These are phyloP conservation scores for Cyprinus carpio DNA, from an alignment of 2,113 vertebrate genomes.

Conservation along the genomic window DNA sequence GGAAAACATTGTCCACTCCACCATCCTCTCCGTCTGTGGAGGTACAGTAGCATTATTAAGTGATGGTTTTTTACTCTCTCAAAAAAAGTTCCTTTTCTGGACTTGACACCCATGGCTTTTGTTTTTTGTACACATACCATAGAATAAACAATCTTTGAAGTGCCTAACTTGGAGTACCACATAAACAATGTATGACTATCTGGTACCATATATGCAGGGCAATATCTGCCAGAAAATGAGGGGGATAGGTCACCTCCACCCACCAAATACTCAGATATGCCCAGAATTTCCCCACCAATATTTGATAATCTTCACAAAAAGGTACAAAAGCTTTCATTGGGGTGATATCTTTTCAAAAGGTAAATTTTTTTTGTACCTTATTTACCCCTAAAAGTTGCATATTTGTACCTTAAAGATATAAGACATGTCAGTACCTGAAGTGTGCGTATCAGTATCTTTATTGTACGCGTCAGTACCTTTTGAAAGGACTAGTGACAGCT, in stretches of 20 bases:
- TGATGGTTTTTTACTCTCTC: neutral
- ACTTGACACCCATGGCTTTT: neutral
- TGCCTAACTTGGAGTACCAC: neutral
- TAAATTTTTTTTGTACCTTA: neutral
- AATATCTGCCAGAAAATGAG: neutral
- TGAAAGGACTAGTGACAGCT: neutral
- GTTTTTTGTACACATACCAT: neutral
- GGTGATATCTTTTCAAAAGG: neutral
- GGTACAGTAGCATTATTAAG: constrained; percentile 65
- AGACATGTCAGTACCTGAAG: too few species aligned
- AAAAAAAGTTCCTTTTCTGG: neutral
- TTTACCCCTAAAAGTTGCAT: neutral
- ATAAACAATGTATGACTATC: neutral
- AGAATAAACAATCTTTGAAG: neutral
- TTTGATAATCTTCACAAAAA: too few species aligned
- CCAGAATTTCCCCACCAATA: neutral
- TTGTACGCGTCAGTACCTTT: too few species aligned
- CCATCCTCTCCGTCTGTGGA: constrained; percentile 79
- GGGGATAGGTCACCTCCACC: neutral
- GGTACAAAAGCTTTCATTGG: neutral
- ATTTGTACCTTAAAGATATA: too few species aligned
- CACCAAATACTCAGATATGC: neutral
- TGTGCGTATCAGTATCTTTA: too few species aligned
- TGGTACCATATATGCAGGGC: neutral
- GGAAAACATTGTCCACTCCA: constrained; percentile 84